These are phyloP conservation scores for Philaethria dido DNA, from an alignment of 2,888 invertebrate species.

Conservation along the genomic window DNA sequence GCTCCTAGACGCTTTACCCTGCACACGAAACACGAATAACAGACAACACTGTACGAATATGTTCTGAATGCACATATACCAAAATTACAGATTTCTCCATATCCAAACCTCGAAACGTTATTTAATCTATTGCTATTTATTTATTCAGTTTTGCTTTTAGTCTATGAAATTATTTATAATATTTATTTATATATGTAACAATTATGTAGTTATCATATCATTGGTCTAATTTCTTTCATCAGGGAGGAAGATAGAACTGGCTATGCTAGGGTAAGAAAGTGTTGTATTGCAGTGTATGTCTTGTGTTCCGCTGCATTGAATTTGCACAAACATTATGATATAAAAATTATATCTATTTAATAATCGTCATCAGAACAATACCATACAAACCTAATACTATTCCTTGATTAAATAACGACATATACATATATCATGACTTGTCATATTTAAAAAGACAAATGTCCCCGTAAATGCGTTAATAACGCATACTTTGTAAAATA, in stretches of 20 bases:
- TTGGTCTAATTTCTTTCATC: conserved; percentile 79
- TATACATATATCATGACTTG: background rate
- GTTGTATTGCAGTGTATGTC: conserved; percentile 76
- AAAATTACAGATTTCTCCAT: conserved; percentile 28
- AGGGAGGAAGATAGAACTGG: conserved; percentile 84
- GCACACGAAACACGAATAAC: conserved; percentile 35
- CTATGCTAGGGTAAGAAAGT: conserved; percentile 83
- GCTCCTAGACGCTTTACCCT: conserved; percentile 41
- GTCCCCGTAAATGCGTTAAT: no score
- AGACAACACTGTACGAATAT: conserved; percentile 52
- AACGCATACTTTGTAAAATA: no score
- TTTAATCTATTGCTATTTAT: conserved; percentile 32
- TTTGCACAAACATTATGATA: conserved; percentile 47
- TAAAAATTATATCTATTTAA: conserved; percentile 46
- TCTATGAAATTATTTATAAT: conserved; percentile 34
- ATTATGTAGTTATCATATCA: conserved; percentile 50
- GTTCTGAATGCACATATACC: conserved; percentile 73
- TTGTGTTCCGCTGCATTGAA: conserved; percentile 67
- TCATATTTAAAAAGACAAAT: no score
- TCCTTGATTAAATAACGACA: background rate
- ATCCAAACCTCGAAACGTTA: conserved; percentile 14
- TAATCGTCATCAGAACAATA: conserved; percentile 40
- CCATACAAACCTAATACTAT: background rate
- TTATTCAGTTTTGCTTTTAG: conserved; percentile 38
- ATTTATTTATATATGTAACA: conserved; percentile 48